Base-by-base conservation (phyloP, 2,113 vertebrate genomes). In the Lutjanus erythropterus region DNA sequence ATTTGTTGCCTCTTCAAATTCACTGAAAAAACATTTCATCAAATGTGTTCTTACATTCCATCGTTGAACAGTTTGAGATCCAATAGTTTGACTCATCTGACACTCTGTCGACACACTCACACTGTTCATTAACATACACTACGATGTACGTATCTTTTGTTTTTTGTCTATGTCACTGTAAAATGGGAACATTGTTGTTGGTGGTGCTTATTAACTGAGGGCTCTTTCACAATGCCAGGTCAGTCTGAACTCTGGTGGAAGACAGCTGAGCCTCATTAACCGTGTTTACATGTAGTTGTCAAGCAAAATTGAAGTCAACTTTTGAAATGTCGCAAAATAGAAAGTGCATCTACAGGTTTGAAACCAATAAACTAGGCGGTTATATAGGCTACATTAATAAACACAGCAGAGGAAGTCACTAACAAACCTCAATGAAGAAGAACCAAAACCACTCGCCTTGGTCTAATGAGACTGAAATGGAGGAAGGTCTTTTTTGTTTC, bases 1-100 rank as follows among this genome's bases (percentile, higher is more conserved):
- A 62, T 75, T 27, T 71, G 39, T 71, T 66, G 29, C 31, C 23
- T 71, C n/a, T 31, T 60, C 9, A 61, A 23, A 71, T 29, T 52
- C 14, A 59, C n/a, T 50, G 12, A 8, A 61, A 49, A 33, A 64
- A 16, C 44, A 37, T 9, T 27, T 9, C 39, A 4, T 66, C 12
- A 53, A 35, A 21, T 25, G 10, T 61, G 15, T 27, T 25, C 6
- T 23, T 15, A 14, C 6, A 52, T 68, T 64, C 39, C 16, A 0
- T 49, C 61, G 12, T 46, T 27, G 1, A n/a, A 41, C 9, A 14
- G 52, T 62, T 59, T 62, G 1, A 64, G 10, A 29, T 55, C 59
- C 21, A 27, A 27, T 23, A 53, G 9, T 53, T 25, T 18, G 10
- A 50, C 33, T 42, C 6, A 16, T 73, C 21, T 59, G 35, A 58